phyloP scores from a whole-genome alignment of 2,797 vertebrate genomes.

The Nasua narica region DNA sequence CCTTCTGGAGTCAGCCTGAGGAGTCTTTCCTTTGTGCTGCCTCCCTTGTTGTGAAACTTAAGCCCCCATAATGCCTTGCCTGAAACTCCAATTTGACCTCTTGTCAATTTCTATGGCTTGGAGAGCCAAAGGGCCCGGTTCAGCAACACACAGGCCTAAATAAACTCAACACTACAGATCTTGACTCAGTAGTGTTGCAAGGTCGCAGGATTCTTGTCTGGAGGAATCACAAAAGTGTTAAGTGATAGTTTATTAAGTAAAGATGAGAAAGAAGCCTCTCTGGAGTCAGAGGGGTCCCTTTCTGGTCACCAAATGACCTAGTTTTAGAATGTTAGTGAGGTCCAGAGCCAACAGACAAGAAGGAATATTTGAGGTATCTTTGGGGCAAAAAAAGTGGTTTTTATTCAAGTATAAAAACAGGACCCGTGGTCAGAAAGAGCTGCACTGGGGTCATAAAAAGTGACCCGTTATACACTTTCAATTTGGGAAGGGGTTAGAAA shows the following conservation, averaged over 20 bases:
- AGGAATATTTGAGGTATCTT: not conserved
- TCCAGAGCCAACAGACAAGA: not conserved
- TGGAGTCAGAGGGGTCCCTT: not conserved
- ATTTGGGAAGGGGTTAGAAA: not conserved
- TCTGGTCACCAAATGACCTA: not conserved
- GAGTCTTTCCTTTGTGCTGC: not conserved
- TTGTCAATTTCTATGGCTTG: not conserved
- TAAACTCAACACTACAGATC: not conserved
- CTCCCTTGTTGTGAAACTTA: not conserved
- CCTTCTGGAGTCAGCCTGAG: not conserved
- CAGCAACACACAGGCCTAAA: not conserved
- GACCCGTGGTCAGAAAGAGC: not conserved
- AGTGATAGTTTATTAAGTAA: not conserved
- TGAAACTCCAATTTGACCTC: not conserved
- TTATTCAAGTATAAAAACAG: not conserved
- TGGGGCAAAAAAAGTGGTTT: not conserved
- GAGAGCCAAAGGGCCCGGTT: not conserved
- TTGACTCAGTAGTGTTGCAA: not conserved
- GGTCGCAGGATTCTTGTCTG: not conserved
- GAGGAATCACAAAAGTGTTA: not conserved
- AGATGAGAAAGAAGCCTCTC: not conserved
- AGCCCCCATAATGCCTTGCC: not conserved
- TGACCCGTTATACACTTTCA: not conserved
- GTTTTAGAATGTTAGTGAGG: not conserved
- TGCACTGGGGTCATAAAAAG: not conserved